phyloP scores from a whole-genome alignment of 1,140 invertebrate genomes.

The Andricus grossulariae region DNA sequence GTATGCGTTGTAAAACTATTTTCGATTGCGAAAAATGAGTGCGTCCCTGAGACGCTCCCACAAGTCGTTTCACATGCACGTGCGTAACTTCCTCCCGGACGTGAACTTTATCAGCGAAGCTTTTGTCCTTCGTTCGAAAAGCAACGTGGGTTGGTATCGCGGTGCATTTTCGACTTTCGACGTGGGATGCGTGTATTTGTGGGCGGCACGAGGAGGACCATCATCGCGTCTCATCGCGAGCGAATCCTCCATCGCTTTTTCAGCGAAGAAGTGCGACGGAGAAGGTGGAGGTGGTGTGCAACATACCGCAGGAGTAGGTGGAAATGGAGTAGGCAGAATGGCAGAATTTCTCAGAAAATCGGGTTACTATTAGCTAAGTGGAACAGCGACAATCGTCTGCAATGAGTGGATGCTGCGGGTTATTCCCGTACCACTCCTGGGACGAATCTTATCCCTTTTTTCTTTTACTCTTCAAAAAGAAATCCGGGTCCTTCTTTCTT shows the following conservation, averaged over 20 bases:
- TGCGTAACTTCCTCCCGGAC: conserved; percentile 29
- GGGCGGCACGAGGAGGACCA: conserved; percentile 38
- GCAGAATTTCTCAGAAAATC: conserved; percentile 64
- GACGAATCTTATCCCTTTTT: conserved; percentile 36
- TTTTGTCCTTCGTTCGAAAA: conserved; percentile 35
- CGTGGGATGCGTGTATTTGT: conserved; percentile 46
- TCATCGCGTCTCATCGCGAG: neutral
- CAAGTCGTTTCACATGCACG: conserved; percentile 29
- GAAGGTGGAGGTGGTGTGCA: conserved; percentile 23
- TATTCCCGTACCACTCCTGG: conserved; percentile 55
- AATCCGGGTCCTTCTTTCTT: conserved; percentile 30
- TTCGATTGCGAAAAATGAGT: neutral
- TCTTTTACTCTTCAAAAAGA: neutral
- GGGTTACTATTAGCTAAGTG: conserved; percentile 56
- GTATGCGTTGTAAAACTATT: neutral
- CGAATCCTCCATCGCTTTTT: conserved; percentile 16
- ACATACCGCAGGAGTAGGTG: conserved; percentile 35
- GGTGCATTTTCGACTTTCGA: conserved; percentile 50
- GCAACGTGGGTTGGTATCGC: conserved; percentile 42
- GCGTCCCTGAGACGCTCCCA: conserved; percentile 26
- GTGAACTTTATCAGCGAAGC: conserved; percentile 28
- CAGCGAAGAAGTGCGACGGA: conserved; percentile 19
- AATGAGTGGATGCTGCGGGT: conserved; percentile 35
- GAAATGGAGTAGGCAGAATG: conserved; percentile 51
- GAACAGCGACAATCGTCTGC: conserved; percentile 58